Evolutionary conservation across 2,888 invertebrate species (phyloP).

Genomic region (Phortica magna): DNA sequence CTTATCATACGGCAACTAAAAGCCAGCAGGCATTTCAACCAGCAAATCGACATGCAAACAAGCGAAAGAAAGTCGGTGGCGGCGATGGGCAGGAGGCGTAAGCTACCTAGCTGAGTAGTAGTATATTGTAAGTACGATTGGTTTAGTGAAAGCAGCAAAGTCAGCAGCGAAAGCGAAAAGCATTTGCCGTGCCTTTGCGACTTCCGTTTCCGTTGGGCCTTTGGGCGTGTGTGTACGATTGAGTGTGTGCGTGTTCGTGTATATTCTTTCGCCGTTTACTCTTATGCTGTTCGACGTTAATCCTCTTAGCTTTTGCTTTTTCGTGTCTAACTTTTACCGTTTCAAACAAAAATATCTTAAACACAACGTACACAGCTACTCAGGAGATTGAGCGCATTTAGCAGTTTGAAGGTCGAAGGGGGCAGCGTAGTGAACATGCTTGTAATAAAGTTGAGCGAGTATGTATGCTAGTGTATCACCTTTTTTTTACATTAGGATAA

Average conservation of each 20-base stretch:
- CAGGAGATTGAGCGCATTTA: not conserved
- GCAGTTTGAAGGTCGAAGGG: not conserved
- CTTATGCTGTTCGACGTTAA: conserved; percentile 44
- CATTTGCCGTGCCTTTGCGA: conserved; percentile 3
- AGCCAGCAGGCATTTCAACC: conserved; percentile 22
- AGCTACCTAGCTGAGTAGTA: conserved; percentile 24
- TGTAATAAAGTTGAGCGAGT: conserved; percentile 9
- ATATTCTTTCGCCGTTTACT: conserved; percentile 37
- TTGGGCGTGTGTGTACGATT: not conserved
- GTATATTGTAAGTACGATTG: conserved; percentile 1
- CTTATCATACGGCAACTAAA: conserved; percentile 44
- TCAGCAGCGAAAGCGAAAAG: not conserved
- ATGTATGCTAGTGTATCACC: conserved; percentile 34
- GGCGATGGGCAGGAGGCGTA: not conserved
- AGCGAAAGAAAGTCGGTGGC: not conserved
- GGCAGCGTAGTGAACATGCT: not conserved
- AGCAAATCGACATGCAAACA: conserved; percentile 30
- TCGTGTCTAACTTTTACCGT: conserved; percentile 65
- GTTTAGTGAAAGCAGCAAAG: not conserved
- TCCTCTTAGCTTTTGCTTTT: conserved; percentile 61
- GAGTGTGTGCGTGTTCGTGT: conserved; percentile 31
- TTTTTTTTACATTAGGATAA: conserved; percentile 61
- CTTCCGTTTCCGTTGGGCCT: not conserved
- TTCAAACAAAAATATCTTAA: conserved; percentile 56
- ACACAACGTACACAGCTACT: conserved; percentile 26